phyloP scores from a whole-genome alignment of 2,888 invertebrate species.

The Sminthurinus aureus region DNA sequence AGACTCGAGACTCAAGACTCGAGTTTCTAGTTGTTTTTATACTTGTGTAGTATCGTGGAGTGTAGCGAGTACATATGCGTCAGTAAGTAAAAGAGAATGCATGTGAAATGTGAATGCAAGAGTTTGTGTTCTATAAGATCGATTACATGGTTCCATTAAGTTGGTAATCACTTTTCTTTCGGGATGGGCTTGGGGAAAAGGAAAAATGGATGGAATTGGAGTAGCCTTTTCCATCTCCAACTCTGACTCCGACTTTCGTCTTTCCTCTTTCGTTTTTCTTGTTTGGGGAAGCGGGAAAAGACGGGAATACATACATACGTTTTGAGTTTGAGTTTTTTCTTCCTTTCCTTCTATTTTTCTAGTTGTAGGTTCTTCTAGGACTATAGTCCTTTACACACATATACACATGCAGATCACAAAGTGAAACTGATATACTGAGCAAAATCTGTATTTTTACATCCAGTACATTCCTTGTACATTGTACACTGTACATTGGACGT shows the following conservation, averaged over 20 bases:
- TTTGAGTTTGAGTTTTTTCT: constrained; percentile 7
- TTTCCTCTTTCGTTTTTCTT: background rate
- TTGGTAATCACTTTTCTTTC: constrained; percentile 40
- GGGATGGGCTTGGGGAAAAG: constrained; percentile 41
- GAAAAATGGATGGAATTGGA: constrained; percentile 41
- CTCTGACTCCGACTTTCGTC: background rate
- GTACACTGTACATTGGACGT: background rate
- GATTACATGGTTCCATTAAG: constrained; percentile 44
- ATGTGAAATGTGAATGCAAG: constrained; percentile 18
- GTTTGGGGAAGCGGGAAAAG: constrained; percentile 13
- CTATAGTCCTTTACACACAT: background rate
- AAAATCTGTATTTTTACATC: background rate
- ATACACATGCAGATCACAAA: background rate
- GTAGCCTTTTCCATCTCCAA: constrained; percentile 23
- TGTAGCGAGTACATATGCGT: too few species aligned
- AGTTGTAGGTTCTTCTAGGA: background rate
- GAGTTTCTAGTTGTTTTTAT: too few species aligned
- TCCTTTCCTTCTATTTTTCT: background rate
- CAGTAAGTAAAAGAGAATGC: background rate
- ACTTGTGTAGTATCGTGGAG: background rate
- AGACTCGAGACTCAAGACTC: background rate
- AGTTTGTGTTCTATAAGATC: constrained; percentile 33
- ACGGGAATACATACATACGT: background rate
- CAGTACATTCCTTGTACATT: background rate
- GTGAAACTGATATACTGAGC: background rate